These are phyloP conservation scores for Acromyrmex echinatior DNA, from an alignment of 1,140 invertebrate genomes.

Conservation along the genomic window DNA sequence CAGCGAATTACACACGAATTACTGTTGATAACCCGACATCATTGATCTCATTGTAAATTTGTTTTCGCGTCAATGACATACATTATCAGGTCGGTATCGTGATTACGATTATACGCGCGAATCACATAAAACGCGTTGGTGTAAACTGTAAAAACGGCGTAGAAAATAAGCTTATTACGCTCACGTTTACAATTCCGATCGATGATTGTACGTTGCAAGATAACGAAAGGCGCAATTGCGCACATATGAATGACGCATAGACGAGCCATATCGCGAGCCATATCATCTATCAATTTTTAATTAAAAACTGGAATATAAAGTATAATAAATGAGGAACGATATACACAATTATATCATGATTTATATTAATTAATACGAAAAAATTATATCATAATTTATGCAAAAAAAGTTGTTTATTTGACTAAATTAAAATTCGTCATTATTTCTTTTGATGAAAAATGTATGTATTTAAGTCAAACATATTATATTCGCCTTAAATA, in stretches of 20 bases:
- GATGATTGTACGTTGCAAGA: not conserved
- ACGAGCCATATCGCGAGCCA: no score
- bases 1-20: not conserved
- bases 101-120: not conserved
- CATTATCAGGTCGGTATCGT: slow-evolving; percentile 20
- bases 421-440: no score
- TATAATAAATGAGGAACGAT: no score
- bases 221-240: slow-evolving; percentile 30
- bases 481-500: no score
- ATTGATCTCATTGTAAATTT: not conserved
- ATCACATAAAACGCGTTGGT: not conserved
- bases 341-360: no score
- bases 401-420: no score
- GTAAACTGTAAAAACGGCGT: not conserved
- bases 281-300: not conserved
- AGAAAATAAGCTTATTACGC: not conserved
- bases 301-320: not conserved
- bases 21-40: not conserved
- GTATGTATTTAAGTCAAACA: no score
- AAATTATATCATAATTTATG: no score
- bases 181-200: not conserved
- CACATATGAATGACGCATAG: not conserved
- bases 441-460: no score
- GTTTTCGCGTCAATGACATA: slow-evolving; percentile 1
- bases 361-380: no score